Evolutionary conservation across 2,113 vertebrate species (phyloP).

Genomic region (Centropus bengalensis): DNA sequence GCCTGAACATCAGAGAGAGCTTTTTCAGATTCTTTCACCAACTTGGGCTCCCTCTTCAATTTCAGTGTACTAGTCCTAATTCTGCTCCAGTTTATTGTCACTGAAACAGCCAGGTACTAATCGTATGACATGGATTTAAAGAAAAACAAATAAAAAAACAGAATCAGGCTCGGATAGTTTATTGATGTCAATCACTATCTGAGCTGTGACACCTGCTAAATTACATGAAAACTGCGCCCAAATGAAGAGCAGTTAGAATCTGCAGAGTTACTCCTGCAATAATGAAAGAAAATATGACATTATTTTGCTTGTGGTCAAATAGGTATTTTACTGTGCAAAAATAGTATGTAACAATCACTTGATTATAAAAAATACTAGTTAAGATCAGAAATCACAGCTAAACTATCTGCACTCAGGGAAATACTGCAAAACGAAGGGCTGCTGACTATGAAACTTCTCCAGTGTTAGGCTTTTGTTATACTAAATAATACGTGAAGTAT

Average conservation of each 20-base stretch:
- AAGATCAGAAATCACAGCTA: not conserved
- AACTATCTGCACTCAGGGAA: not conserved
- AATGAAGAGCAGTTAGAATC: not conserved
- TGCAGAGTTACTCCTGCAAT: not conserved
- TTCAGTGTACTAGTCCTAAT: not conserved
- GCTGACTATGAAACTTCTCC: not conserved
- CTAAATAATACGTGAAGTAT: not conserved
- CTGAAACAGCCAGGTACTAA: not conserved
- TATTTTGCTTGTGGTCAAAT: not conserved
- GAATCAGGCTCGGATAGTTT: accelerated
- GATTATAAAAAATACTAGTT: not conserved
- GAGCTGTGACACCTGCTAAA: not conserved
- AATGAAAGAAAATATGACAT: not conserved
- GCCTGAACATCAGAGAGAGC: not conserved
- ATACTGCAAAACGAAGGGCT: not conserved
- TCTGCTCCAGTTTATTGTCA: not conserved
- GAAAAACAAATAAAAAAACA: not conserved
- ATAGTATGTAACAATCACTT: not conserved
- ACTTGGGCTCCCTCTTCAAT: not conserved
- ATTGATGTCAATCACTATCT: not conserved
- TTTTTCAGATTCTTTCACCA: not conserved
- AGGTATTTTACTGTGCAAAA: not conserved
- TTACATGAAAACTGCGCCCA: not conserved
- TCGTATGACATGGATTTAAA: not conserved
- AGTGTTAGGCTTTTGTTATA: not conserved